Evolutionary conservation across 2,113 vertebrate species (phyloP).

Genomic region (Capreolus pygargus): DNA sequence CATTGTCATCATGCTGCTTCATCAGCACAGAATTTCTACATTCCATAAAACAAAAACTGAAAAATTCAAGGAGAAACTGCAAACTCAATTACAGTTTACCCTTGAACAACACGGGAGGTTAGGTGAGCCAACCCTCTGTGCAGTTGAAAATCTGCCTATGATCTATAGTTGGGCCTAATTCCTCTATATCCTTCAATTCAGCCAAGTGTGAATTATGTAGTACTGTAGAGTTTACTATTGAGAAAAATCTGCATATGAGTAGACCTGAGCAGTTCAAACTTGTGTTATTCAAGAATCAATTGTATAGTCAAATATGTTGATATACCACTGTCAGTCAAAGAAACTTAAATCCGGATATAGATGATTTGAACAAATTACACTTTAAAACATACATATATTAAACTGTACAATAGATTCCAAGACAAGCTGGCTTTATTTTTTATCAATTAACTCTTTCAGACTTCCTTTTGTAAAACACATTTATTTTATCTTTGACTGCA

Average conservation of each 20-base stretch:
- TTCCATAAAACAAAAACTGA: background rate
- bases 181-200: background rate
- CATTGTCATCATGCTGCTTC: background rate
- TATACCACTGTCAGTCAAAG: background rate
- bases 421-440: background rate
- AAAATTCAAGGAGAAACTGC: background rate
- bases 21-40: background rate
- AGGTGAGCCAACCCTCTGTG: background rate
- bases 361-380: background rate
- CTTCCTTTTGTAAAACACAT: background rate
- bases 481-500: background rate
- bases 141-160: background rate
- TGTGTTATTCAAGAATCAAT: background rate
- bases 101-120: background rate
- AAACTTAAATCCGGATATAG: background rate
- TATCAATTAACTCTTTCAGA: background rate
- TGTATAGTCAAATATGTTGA: background rate
- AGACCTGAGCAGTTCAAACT: background rate
- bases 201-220: background rate
- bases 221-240: background rate
- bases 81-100: background rate
- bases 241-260: background rate
- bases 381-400: background rate
- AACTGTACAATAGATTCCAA: background rate
- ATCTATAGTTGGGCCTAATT: background rate